These are phyloP conservation scores for Upupa epops DNA, from an alignment of 2,113 vertebrate genomes.

Conservation along the genomic window DNA sequence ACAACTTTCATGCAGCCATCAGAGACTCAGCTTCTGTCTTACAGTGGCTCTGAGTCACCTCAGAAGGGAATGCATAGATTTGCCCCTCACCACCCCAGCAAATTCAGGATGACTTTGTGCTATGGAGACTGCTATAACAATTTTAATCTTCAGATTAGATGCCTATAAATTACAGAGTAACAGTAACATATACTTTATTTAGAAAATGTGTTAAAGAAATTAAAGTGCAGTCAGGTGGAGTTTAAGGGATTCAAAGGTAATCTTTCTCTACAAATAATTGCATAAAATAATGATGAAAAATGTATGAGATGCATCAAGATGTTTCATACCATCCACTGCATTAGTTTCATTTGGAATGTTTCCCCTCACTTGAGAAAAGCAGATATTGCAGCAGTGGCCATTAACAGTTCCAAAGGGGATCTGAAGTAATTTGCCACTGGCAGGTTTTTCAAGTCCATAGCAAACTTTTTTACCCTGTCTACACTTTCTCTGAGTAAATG, in stretches of 20 bases:
- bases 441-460: constrained; percentile 10
- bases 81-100: not conserved
- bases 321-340: constrained; percentile 8
- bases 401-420: constrained; percentile 17
- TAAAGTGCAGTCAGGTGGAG: not conserved
- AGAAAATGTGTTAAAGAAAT: constrained; percentile 7
- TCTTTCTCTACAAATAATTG: not conserved
- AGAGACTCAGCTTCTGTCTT: not conserved
- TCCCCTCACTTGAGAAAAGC: not conserved
- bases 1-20: not conserved
- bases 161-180: not conserved
- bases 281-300: constrained; percentile 32
- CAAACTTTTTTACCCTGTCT: not conserved
- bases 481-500: not conserved
- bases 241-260: not conserved
- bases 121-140: not conserved
- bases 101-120: constrained; percentile 1
- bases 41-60: not conserved
- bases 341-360: constrained; percentile 39
- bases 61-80: not conserved
- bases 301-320: not conserved
- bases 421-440: constrained; percentile 36
- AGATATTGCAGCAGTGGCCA: constrained; percentile 33
- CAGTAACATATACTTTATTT: not conserved
- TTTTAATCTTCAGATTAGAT: not conserved